A percentile compares a stretch with the other conserved stretches of the same genome.
Conservation (phyloP, 2,797 vertebrate genomes). For the Leuciscus waleckii region DNA sequence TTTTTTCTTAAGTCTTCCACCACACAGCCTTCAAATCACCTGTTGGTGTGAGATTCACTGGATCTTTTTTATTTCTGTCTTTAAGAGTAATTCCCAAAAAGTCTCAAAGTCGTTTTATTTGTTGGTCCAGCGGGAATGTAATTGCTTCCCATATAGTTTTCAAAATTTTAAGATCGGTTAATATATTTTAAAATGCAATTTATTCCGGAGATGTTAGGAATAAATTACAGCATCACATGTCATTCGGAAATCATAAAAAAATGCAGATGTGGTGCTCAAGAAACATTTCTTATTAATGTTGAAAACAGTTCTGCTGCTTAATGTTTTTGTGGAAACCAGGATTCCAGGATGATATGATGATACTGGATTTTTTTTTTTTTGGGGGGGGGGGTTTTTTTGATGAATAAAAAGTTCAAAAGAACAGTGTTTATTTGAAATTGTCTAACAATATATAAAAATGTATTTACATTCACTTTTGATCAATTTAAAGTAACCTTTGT, state of each 20-base stretch:
- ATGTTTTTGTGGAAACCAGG: not conserved
- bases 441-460: no score
- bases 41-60: constrained; percentile 6
- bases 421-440: no score
- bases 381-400: no score
- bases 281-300: not conserved
- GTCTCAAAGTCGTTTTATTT: not conserved
- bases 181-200: not conserved
- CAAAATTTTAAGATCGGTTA: not conserved
- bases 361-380: no score
- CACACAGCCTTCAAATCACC: constrained; percentile 32
- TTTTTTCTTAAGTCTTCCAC: constrained; percentile 30
- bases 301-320: not conserved
- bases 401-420: not conserved
- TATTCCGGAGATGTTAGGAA: not conserved
- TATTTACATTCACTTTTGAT: no score
- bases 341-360: no score
- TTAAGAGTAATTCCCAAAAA: not conserved
- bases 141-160: not conserved
- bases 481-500: no score
- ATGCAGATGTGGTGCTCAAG: not conserved
- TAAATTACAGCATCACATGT: not conserved
- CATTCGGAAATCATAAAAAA: not conserved
- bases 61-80: not conserved
- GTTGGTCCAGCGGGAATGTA: not conserved